phyloP scores from a whole-genome alignment of 30 jellyfish, hydroid and myxozoan genomes.

The Chironex yamaguchii region DNA sequence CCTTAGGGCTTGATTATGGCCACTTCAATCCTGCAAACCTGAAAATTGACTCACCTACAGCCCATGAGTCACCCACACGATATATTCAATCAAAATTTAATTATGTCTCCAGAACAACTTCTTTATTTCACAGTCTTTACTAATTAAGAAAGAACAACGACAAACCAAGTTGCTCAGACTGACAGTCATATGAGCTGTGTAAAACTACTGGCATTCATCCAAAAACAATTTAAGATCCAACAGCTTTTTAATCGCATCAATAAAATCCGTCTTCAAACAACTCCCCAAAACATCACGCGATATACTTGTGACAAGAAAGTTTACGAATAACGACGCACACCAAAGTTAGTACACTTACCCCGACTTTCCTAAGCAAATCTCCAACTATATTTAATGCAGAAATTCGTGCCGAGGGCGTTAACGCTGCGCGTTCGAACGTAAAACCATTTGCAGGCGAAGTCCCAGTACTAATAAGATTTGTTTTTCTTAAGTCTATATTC shows the following conservation, averaged over 20 bases:
- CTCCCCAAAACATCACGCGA: background rate
- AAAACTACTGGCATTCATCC: too few species aligned
- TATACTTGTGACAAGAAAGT: background rate
- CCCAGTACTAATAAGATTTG: background rate
- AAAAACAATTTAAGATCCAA: too few species aligned
- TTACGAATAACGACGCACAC: background rate
- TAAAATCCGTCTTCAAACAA: background rate
- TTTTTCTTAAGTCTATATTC: background rate
- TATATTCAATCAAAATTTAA: too few species aligned
- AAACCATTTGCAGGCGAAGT: conserved; percentile 16
- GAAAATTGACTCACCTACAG: too few species aligned
- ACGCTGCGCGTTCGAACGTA: conserved; percentile 53
- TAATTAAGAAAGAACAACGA: too few species aligned
- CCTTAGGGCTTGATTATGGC: too few species aligned
- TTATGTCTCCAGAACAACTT: too few species aligned
- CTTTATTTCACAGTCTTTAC: too few species aligned
- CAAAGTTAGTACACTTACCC: conserved; percentile 92
- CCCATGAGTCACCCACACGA: too few species aligned
- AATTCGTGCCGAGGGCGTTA: conserved; percentile 97
- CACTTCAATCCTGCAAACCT: too few species aligned
- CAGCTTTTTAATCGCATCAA: background rate
- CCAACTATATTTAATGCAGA: conserved; percentile 97
- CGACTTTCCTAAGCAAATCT: conserved; percentile 94
- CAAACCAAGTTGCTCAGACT: too few species aligned
- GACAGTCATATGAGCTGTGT: too few species aligned